Conservation (phyloP, 1,140 invertebrate species). For the Antheraea pernyi region DNA sequence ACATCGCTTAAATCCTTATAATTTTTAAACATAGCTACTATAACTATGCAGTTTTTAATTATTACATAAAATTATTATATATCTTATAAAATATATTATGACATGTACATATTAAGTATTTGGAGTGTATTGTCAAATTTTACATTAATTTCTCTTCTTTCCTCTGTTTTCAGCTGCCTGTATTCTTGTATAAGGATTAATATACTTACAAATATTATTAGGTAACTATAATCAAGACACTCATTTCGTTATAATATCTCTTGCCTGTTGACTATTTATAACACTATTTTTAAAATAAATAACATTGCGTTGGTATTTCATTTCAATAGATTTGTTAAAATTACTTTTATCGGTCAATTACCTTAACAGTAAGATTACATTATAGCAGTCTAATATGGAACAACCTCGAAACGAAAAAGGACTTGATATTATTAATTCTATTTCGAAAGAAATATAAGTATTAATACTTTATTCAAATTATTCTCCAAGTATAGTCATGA, state of each 20-base stretch:
- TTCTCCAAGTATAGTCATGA: neutral
- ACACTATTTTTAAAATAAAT: too few relatives aligned
- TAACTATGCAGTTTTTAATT: neutral
- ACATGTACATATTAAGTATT: neutral
- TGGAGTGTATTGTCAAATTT: neutral
- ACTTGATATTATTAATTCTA: neutral
- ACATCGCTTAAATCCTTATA: constrained; percentile 55
- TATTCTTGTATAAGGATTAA: too few relatives aligned
- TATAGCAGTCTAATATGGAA: neutral
- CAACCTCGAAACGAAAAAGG: neutral
- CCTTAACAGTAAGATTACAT: neutral
- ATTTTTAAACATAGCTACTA: constrained; percentile 50
- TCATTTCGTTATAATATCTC: too few relatives aligned
- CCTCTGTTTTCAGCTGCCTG: neutral
- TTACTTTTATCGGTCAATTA: neutral
- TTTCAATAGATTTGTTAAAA: too few relatives aligned
- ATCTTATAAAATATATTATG: too few relatives aligned
- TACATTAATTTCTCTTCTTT: neutral
- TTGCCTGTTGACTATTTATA: too few relatives aligned
- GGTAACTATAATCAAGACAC: too few relatives aligned
- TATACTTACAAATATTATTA: too few relatives aligned
- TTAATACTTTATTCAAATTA: too few relatives aligned
- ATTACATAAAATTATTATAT: too few relatives aligned
- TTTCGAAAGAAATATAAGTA: neutral
- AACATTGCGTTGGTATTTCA: too few relatives aligned